These are phyloP conservation scores for Drosophila mimetica DNA, from an alignment of 2,888 invertebrate species.

Conservation along the genomic window DNA sequence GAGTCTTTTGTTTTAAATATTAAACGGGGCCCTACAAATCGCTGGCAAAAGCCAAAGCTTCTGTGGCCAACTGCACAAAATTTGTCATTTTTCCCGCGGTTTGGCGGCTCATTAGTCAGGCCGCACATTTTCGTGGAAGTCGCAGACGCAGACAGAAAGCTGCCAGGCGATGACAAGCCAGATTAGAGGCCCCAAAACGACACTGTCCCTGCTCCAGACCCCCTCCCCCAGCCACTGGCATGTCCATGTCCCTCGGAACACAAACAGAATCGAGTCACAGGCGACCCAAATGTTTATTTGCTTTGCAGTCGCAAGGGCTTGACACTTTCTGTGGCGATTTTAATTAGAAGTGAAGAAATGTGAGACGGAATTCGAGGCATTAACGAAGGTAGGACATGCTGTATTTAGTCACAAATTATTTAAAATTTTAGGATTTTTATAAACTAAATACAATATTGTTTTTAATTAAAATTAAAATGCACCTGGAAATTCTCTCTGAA, in stretches of 20 bases:
- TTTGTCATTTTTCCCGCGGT: constrained; percentile 80
- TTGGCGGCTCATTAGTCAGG: constrained; percentile 78
- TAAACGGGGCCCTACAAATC: constrained; percentile 76
- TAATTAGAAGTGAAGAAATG: constrained; percentile 66
- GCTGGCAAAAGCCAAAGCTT: constrained; percentile 45
- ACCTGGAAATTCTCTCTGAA: no score
- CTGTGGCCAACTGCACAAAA: constrained; percentile 57
- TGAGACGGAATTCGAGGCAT: background rate
- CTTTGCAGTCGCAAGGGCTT: constrained; percentile 55
- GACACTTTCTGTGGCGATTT: constrained; percentile 78
- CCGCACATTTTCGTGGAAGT: constrained; percentile 78
- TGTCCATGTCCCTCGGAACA: constrained; percentile 17
- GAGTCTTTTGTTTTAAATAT: constrained; percentile 80
- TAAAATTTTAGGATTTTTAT: no score
- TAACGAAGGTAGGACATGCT: background rate
- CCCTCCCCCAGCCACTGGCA: background rate
- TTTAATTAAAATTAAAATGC: no score
- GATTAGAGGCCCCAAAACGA: constrained; percentile 61
- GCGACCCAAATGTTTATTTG: constrained; percentile 59
- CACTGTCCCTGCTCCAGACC: constrained; percentile 41
- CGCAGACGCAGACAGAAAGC: constrained; percentile 74
- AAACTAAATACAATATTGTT: no score
- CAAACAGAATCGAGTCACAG: constrained; percentile 24
- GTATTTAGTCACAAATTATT: background rate
- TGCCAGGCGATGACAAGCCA: constrained; percentile 76